phyloP scores from a whole-genome alignment of 2,797 vertebrate species.

The Betta splendens region DNA sequence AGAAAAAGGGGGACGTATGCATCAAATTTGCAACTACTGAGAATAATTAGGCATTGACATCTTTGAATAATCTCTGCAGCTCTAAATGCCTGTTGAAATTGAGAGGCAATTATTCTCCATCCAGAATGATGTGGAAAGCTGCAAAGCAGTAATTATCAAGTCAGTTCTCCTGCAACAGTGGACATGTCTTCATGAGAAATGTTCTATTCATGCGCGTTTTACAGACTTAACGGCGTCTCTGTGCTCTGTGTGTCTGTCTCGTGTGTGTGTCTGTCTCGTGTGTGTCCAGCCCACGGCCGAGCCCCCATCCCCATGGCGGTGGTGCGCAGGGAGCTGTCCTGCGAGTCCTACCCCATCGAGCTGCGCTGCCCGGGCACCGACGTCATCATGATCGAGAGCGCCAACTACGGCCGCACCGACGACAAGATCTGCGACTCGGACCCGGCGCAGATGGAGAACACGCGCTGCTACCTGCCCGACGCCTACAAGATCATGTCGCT shows the following conservation, averaged over 20 bases:
- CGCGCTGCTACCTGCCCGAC: conserved; percentile 97
- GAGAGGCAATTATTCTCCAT: conserved; percentile 53
- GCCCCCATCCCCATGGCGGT: conserved; percentile 98
- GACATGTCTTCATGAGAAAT: conserved; percentile 46
- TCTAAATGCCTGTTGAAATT: conserved; percentile 50
- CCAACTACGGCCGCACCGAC: conserved; percentile 98
- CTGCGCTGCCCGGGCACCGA: conserved; percentile 98
- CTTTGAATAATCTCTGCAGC: conserved; percentile 50
- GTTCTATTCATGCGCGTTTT: conserved; percentile 1
- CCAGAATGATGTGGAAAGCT: conserved; percentile 50
- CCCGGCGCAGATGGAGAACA: conserved; percentile 99
- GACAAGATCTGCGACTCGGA: conserved; percentile 99
- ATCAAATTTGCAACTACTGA: conserved; percentile 42
- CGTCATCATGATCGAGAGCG: conserved; percentile 99
- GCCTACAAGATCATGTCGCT: conserved; percentile 99
- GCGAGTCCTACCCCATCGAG: conserved; percentile 98
- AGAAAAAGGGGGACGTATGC: conserved; percentile 26
- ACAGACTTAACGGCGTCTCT: not conserved
- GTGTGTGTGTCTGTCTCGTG: conserved; percentile 39
- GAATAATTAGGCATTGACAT: conserved; percentile 53
- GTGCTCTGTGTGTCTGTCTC: conserved; percentile 29
- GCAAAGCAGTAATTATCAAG: conserved; percentile 60
- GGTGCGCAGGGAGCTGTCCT: conserved; percentile 96
- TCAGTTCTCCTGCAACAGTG: conserved; percentile 42
- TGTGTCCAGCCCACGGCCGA: conserved; percentile 88